A percentile compares a stretch with the other conserved stretches of the same genome.
phyloP scores from a whole-genome alignment of 2,888 invertebrate genomes.

The Cantharis nigra region DNA sequence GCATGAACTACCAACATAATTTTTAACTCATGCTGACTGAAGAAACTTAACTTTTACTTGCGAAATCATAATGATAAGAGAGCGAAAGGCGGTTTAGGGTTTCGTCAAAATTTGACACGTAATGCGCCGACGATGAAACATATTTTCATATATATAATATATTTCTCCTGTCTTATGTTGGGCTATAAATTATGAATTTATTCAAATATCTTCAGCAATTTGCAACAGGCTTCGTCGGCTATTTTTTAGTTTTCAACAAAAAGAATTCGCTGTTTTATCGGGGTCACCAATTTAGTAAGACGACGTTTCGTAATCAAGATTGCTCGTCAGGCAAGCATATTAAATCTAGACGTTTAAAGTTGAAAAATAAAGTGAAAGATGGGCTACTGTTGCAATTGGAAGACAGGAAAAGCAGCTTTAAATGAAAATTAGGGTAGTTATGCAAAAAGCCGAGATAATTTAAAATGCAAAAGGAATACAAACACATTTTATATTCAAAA shows the following conservation, averaged over 20 bases:
- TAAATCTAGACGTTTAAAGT: too few relatives aligned
- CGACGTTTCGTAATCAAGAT: too few relatives aligned
- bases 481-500: not conserved
- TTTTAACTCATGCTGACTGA: conserved; percentile 45
- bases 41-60: conserved; percentile 41
- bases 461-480: not conserved
- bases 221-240: not conserved
- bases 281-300: too few relatives aligned
- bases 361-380: too few relatives aligned
- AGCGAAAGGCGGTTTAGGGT: conserved; percentile 16
- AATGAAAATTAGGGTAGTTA: not conserved
- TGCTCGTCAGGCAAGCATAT: too few relatives aligned
- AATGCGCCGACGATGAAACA: not conserved
- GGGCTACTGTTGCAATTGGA: too few relatives aligned
- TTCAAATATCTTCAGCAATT: not conserved
- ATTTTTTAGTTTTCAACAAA: not conserved
- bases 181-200: not conserved
- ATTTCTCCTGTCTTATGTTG: not conserved
- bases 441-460: not conserved
- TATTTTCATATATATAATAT: not conserved
- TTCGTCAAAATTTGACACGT: conserved; percentile 29
- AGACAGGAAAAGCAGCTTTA: not conserved
- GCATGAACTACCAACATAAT: conserved; percentile 42
- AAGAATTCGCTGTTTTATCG: not conserved
- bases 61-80: conserved; percentile 39